Percentiles rank a stretch among this genome's conserved stretches.
These are phyloP conservation scores for Thymelicus acteon DNA, from an alignment of 2,888 invertebrate species.

Conservation along the genomic window DNA sequence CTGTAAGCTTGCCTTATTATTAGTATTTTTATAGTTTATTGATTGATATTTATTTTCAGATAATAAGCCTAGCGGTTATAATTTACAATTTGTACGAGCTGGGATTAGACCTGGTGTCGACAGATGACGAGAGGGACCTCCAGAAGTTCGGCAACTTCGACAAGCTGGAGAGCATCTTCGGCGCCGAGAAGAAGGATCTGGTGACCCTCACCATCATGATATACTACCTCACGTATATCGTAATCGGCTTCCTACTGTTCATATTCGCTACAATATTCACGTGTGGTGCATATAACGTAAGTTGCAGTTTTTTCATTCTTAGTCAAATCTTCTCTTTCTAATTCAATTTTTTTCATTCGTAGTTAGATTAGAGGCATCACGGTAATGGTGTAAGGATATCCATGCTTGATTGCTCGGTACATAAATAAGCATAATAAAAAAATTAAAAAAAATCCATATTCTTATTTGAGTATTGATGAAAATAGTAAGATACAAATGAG, in stretches of 20 bases:
- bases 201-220: conserved; percentile 61
- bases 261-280: conserved; percentile 66
- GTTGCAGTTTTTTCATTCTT: conserved; percentile 18
- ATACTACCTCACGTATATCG: conserved; percentile 67
- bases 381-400: no score
- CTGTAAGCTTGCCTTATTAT: no score
- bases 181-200: conserved; percentile 60
- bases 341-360: not conserved
- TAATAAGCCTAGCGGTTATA: conserved; percentile 68
- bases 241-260: conserved; percentile 64
- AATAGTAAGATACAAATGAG: no score
- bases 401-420: no score
- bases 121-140: conserved; percentile 55
- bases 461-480: no score
- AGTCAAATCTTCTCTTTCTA: not conserved
- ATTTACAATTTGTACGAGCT: conserved; percentile 68
- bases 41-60: conserved; percentile 55
- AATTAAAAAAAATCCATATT: no score
- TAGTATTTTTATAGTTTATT: no score
- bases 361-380: no score
- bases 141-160: conserved; percentile 69
- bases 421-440: no score
- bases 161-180: conserved; percentile 71
- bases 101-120: conserved; percentile 61
- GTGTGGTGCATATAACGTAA: conserved; percentile 73